phyloP scores from a whole-genome alignment of 1,140 invertebrate genomes.

The Conus betulinus region DNA sequence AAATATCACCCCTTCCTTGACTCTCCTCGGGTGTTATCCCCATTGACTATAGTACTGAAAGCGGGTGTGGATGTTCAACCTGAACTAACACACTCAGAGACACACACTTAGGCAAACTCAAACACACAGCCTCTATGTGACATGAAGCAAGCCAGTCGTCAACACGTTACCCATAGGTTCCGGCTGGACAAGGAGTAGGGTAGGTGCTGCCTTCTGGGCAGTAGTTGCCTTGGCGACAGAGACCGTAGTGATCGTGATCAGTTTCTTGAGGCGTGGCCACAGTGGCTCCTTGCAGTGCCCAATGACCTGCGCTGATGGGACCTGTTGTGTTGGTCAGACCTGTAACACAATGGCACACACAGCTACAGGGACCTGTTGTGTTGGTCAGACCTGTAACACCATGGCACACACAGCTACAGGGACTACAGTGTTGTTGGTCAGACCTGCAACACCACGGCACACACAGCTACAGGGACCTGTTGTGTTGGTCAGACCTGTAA shows the following conservation, averaged over 20 bases:
- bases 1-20: too few species aligned
- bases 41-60: too few species aligned
- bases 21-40: too few species aligned
- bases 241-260: slow-evolving; percentile 56
- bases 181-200: slow-evolving; percentile 67
- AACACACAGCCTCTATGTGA: background rate
- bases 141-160: background rate
- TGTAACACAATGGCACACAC: slow-evolving; percentile 38
- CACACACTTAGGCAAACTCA: background rate
- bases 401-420: background rate
- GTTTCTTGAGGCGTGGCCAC: slow-evolving; percentile 57
- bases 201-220: slow-evolving; percentile 57
- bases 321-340: slow-evolving; percentile 66
- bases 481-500: too few species aligned
- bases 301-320: slow-evolving; percentile 65
- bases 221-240: slow-evolving; percentile 68
- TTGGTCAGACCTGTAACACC: background rate
- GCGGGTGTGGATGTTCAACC: too few species aligned
- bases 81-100: too few species aligned
- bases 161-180: slow-evolving; percentile 68
- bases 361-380: background rate
- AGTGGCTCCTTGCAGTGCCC: slow-evolving; percentile 51
- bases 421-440: background rate
- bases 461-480: background rate
- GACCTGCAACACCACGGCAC: too few species aligned